Conservation (phyloP, 1,140 invertebrate species). For the Ceratosolen solmsi region DNA sequence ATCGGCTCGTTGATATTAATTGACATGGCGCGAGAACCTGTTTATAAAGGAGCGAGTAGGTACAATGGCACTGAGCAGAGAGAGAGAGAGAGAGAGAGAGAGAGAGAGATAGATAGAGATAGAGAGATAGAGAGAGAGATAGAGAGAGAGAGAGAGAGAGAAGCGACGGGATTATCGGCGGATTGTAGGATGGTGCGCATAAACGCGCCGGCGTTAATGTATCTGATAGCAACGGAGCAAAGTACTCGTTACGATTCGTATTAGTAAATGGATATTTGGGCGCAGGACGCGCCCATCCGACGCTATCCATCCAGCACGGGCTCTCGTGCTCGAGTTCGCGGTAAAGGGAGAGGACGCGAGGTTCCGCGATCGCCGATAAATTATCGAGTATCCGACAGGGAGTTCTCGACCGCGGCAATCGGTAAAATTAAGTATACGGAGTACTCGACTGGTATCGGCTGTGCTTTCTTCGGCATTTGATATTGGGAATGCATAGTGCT, state of each 20-base stretch:
- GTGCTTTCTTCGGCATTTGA: neutral
- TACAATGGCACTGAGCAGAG: neutral
- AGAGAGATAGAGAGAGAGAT: neutral
- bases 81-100: neutral
- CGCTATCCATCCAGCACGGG: too few relatives aligned
- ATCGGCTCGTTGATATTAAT: constrained; percentile 41
- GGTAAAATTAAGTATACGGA: neutral
- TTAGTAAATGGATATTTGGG: too few relatives aligned
- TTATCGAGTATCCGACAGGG: neutral
- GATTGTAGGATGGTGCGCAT: constrained; percentile 22
- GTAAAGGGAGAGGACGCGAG: too few relatives aligned
- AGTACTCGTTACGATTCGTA: neutral
- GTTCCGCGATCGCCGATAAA: neutral
- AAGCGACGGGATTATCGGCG: constrained; percentile 25
- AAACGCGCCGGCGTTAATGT: constrained; percentile 3
- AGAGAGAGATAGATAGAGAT: too few relatives aligned
- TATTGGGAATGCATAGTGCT: neutral
- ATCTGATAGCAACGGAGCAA: neutral
- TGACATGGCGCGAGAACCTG: constrained; percentile 29
- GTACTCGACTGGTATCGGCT: neutral
- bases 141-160: neutral
- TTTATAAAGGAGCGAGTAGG: neutral
- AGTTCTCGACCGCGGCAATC: neutral
- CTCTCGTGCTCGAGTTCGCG: too few relatives aligned
- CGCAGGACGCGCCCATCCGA: too few relatives aligned